Evolutionary conservation across 2,113 vertebrate species (phyloP), one percentile per base, ranked within the genome.

Genomic region (Maccullochella peelii): DNA sequence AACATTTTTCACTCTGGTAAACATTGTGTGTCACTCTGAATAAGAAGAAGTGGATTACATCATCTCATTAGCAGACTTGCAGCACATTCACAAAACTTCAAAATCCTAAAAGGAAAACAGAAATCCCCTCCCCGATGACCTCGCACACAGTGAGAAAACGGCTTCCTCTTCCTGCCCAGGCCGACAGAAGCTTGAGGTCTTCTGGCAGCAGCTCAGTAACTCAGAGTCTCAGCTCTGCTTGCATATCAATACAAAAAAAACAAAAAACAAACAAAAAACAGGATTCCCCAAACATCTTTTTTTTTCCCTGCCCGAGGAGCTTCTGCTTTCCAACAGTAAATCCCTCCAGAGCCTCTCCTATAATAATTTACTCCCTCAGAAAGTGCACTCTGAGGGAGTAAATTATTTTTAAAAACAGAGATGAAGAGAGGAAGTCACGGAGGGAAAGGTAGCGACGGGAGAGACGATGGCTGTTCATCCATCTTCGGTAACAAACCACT

Each of bases 171-270:
- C 52, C 62, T 52, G 78, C 52, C 61, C 68, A 0, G 38, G 38
- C 77, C 69, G 73, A 77, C 78, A 79, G 81, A 40, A 78, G 87
- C 91, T 87, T 20, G 30, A 75, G 85, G 88, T 79, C 54, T 69
- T 86, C 54, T 89, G 91, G 90, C 91, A 88, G 76, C 9, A 57
- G 50, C 88, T 88, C 86, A 86, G 49, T 5, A 36, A 55, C 62
- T 16, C 54, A 54, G 14, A 77, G 36, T 36, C 25, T 11, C 79
- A 58, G 65, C 38, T 42, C 79, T 21, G 73, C 40, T 73, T 88
- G 40, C 30, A 65, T 69, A 44, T 73, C 67, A 52, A 44, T 54
- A 6, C 57, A 33, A 40, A 21, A 44, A 25, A 57, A 25, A 12
- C 7, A 15, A 14, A 18, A 49, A 33, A 69, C 71, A 57, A 25